Evolutionary conservation across 2,797 vertebrate genomes (phyloP).

Genomic region (Heterohyrax brucei): DNA sequence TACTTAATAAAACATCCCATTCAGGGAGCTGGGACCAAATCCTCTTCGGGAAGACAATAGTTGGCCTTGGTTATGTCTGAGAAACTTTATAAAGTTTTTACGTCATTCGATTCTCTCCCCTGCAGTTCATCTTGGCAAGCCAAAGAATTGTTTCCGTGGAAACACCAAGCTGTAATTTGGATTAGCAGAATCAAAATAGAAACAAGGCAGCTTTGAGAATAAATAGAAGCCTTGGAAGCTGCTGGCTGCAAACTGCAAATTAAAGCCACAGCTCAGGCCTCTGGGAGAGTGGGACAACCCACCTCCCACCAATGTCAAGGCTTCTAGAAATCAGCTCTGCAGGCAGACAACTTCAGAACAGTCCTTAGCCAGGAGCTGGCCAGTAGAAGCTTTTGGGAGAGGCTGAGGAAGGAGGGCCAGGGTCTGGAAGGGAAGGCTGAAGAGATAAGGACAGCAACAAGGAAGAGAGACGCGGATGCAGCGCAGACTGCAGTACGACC

Average conservation of each 20-base stretch:
- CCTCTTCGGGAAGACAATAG: constrained; percentile 38
- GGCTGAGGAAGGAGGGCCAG: neutral
- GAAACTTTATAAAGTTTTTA: constrained; percentile 55
- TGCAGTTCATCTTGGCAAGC: constrained; percentile 74
- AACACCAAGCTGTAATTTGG: constrained; percentile 79
- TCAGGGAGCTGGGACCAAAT: constrained; percentile 25
- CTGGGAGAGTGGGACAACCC: neutral
- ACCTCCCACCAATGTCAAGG: neutral
- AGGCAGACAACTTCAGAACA: neutral
- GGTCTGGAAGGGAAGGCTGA: neutral
- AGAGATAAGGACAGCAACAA: neutral
- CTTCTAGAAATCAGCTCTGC: neutral
- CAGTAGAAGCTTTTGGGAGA: constrained; percentile 1
- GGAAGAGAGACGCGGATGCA: neutral
- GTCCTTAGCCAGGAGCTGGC: neutral
- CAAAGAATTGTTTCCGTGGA: constrained; percentile 84
- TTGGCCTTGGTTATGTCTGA: constrained; percentile 39
- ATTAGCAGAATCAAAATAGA: constrained; percentile 85
- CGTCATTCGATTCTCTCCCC: constrained; percentile 51
- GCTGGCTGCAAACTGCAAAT: constrained; percentile 40
- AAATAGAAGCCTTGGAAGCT: constrained; percentile 77
- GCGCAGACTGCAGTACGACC: neutral
- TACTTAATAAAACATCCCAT: constrained; percentile 54
- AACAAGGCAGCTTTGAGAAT: constrained; percentile 81
- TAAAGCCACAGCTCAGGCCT: constrained; percentile 40